Percentiles rank a stretch among this genome's conserved stretches.
phyloP scores from a whole-genome alignment of 2,888 invertebrate species.

The Microplitis deprimator region DNA sequence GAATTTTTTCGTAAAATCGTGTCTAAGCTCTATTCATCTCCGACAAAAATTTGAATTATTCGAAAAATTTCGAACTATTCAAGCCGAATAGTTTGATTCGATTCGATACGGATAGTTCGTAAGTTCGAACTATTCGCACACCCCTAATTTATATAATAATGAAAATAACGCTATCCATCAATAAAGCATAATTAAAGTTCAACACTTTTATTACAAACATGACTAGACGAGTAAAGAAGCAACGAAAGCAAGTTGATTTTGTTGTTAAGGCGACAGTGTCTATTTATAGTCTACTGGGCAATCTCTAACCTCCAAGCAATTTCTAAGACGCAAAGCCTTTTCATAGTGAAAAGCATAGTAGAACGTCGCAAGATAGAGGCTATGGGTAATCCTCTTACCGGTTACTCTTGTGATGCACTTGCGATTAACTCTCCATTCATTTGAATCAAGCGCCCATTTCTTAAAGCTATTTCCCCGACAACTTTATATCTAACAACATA shows the following conservation, averaged over 20 bases:
- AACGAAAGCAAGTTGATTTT: background rate
- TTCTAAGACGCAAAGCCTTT: constrained; percentile 36
- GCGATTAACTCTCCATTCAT: constrained; percentile 45
- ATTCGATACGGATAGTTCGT: too few relatives aligned
- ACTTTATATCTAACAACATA: background rate
- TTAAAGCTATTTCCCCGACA: background rate
- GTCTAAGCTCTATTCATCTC: too few relatives aligned
- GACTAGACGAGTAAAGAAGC: background rate
- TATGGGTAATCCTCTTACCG: constrained; percentile 47
- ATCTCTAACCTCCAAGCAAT: constrained; percentile 29
- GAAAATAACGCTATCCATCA: too few relatives aligned
- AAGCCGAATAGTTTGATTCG: too few relatives aligned
- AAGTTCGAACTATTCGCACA: too few relatives aligned
- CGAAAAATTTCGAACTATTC: too few relatives aligned
- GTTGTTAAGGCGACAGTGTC: background rate
- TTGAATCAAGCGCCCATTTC: background rate
- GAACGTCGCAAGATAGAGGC: background rate
- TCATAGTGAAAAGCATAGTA: constrained; percentile 27
- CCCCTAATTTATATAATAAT: too few relatives aligned
- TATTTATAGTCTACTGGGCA: constrained; percentile 28
- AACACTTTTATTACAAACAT: too few relatives aligned
- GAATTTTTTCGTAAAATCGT: too few relatives aligned
- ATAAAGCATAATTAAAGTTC: too few relatives aligned
- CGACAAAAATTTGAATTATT: too few relatives aligned
- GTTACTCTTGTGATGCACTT: constrained; percentile 39